Percentiles rank a stretch among this genome's conserved stretches.
Evolutionary conservation across 2,888 invertebrate genomes (phyloP).

Genomic region (Galerucella pusilla): DNA sequence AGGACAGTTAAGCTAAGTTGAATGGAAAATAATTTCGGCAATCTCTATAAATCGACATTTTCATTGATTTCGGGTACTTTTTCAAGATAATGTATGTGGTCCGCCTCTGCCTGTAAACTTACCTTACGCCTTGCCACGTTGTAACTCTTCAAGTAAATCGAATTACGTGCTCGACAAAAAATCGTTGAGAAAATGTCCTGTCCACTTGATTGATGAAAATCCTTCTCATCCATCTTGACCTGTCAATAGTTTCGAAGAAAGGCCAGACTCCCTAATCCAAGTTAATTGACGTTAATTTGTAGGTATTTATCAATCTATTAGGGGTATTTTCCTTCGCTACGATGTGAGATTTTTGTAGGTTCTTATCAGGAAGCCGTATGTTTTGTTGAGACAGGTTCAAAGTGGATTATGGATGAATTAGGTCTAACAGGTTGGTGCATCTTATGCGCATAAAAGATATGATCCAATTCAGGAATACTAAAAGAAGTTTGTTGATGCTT

Average conservation of each 20-base stretch:
- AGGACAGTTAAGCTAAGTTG: no score
- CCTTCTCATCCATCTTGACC: slow-evolving; percentile 57
- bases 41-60: no score
- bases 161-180: slow-evolving; percentile 51
- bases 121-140: slow-evolving; percentile 14
- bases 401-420: slow-evolving; percentile 8
- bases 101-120: neutral
- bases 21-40: no score
- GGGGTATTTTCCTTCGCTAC: slow-evolving; percentile 26
- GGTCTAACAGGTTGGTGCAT: neutral
- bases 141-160: slow-evolving; percentile 42
- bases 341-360: slow-evolving; percentile 6
- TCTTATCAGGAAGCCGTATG: slow-evolving; percentile 25
- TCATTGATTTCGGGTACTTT: no score
- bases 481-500: neutral
- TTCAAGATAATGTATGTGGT: no score
- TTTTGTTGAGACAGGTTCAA: slow-evolving; percentile 1
- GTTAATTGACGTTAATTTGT: slow-evolving; percentile 61
- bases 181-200: slow-evolving; percentile 50
- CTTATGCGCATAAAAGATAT: neutral
- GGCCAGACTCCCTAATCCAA: slow-evolving; percentile 54
- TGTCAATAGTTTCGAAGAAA: slow-evolving; percentile 57
- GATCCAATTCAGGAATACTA: neutral
- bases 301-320: slow-evolving; percentile 57
- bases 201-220: slow-evolving; percentile 57